A percentile compares a stretch with the other conserved stretches of the same genome.
phyloP scores from a whole-genome alignment of 1,140 invertebrate genomes.

The Drosophila tani region DNA sequence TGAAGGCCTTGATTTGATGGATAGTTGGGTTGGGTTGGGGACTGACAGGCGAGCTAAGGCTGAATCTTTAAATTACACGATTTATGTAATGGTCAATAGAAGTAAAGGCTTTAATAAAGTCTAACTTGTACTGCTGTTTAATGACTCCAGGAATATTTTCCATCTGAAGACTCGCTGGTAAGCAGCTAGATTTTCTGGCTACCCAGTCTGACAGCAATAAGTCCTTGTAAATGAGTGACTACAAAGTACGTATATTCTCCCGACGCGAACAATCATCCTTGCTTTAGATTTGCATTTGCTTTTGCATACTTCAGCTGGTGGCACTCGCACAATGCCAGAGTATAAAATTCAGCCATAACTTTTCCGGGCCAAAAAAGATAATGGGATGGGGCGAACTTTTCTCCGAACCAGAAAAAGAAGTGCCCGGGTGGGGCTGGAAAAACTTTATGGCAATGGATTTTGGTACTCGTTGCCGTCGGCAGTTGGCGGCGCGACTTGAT shows the following conservation, averaged over 20 bases:
- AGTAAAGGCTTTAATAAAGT: too few species aligned
- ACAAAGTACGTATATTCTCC: conserved; percentile 22
- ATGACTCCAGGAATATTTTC: too few species aligned
- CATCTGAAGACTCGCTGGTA: not conserved
- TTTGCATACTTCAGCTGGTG: conserved; percentile 38
- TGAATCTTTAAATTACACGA: not conserved
- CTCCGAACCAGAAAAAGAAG: conserved; percentile 7
- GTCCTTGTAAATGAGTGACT: conserved; percentile 33
- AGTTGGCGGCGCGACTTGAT: conserved; percentile 52
- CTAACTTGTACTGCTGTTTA: too few species aligned
- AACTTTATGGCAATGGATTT: conserved; percentile 60
- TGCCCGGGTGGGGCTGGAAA: conserved; percentile 10
- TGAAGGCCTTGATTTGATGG: conserved; percentile 13
- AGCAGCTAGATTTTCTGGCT: not conserved
- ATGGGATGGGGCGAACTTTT: conserved; percentile 39
- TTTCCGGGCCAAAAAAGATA: conserved; percentile 35
- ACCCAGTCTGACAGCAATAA: conserved; percentile 20
- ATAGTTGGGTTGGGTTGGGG: not conserved
- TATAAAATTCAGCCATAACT: conserved; percentile 57
- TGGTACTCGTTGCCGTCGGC: conserved; percentile 34
- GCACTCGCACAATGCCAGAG: conserved; percentile 25
- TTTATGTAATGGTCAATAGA: too few species aligned
- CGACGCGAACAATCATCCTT: conserved; percentile 23
- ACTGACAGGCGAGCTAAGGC: not conserved
- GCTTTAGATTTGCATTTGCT: conserved; percentile 36